Evolutionary conservation across 2,113 vertebrate genomes (phyloP).

Genomic region (Brachypodius melanocephalos): DNA sequence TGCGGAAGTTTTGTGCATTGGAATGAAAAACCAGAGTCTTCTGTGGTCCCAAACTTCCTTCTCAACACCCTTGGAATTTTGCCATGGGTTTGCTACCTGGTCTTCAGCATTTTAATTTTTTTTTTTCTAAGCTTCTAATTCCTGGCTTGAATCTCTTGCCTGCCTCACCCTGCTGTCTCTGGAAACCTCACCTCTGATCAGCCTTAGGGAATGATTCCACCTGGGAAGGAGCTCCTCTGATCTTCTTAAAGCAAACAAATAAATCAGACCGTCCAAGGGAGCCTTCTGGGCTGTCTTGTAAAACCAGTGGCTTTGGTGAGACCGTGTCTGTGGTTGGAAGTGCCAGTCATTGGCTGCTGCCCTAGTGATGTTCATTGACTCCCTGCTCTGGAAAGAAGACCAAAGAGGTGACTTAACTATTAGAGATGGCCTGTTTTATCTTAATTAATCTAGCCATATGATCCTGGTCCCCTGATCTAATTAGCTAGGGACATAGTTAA

Average conservation of each 20-base stretch:
- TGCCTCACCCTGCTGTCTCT: not conserved
- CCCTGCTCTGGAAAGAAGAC: not conserved
- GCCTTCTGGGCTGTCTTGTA: not conserved
- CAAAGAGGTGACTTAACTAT: not conserved
- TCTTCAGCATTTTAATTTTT: not conserved
- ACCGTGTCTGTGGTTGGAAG: not conserved
- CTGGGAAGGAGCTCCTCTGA: not conserved
- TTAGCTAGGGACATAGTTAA: constrained; percentile 19
- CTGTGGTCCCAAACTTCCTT: fast-evolving
- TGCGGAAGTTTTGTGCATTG: fast-evolving
- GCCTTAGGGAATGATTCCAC: not conserved
- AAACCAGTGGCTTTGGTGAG: not conserved
- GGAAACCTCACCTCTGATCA: not conserved
- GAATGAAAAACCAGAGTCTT: not conserved
- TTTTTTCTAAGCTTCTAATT: not conserved
- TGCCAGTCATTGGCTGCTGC: fast-evolving
- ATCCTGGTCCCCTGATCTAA: not conserved
- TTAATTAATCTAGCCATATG: not conserved
- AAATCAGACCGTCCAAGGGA: not conserved
- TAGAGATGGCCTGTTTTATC: not conserved
- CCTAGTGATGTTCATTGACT: not conserved
- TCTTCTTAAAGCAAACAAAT: not conserved
- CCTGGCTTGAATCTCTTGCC: not conserved
- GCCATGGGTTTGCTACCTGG: not conserved
- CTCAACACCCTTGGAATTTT: not conserved